Evolutionary conservation across 2,797 vertebrate genomes (phyloP), one percentile per base, ranked within the genome.

Genomic region (Xiphophorus birchmanni): DNA sequence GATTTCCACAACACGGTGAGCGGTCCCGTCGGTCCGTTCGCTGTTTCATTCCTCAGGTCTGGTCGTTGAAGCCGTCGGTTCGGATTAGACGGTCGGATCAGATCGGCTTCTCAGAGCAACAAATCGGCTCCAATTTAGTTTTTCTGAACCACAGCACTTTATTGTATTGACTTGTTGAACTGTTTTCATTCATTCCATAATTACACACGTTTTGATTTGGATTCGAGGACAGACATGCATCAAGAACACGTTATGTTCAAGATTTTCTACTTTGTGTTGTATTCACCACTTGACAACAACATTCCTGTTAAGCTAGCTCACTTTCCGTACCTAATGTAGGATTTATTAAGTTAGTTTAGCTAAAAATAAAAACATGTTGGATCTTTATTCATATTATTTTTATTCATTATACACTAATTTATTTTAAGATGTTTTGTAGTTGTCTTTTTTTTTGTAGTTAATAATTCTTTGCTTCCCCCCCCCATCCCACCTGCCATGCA

Each of bases 1-100:
- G 97, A 99, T 89, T 99, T 99, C 93, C 97, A 98, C 91, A 98
- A 98, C 82, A 98, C 97, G 65, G 97, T 97, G 89, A 96, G 97
- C 93, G 77, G 77, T 81, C 23, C 63, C 37, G 37, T 67, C 63
- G 0, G 9, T 11, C 35, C 63, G 10, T 21, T 40, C 32, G 52
- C 18, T 15, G 3, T 23, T 69, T 42, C 21, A 12, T 37, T 40
- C 4, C 0, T 42, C 37, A 11, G 37, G 4, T 42, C 65, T 69
- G 65, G 18, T 26, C 10, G 65, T 21, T 12, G 37, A 40, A 12
- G 65, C 4, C 23, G 65, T 11, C 10, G 65, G 65, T 5, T 26
- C 63, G 13, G 29, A 23, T 52, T 23, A 52, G 50, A 52, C 8
- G 8, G 21, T 23, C 2, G 2, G 23, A 52, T 52, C 50, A 3